Evolutionary conservation across 2,888 invertebrate species (phyloP), one percentile per base, ranked within the genome.

Genomic region (Caradrina kadenii): DNA sequence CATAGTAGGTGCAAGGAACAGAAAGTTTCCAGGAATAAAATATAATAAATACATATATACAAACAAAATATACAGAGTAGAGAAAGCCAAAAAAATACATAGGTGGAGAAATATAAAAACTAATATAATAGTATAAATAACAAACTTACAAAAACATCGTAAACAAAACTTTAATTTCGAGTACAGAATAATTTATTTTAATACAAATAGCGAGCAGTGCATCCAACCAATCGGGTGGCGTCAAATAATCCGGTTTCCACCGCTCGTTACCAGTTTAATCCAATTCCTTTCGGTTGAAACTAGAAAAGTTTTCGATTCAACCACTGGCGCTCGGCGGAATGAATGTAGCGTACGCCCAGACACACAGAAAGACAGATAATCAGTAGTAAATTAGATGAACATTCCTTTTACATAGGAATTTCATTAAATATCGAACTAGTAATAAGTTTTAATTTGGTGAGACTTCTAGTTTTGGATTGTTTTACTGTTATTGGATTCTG

Each of bases 221-320:
- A 80, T 80, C 75, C 70, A 42, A 78, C 78, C 76, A 85, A 86
- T 85, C 79, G 69, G 63, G 62, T 67, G 68, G 73, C 80, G 78
- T 82, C 82, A 83, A 78, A 86, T 83, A 85, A 86, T 85, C 86
- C 80, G 67, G 80, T 84, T 79, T 73, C 62, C 53, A 76, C 69
- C 69, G 75, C 81, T 79, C 81, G 84, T 81, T 82, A 75, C 82
- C 76, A 76, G 81, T 83, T 87, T 86, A 86, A 87, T 87, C 78
- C 83, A 84, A 87, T 85, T 85, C 83, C 82, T 86, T 82, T 77
- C 65, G 80, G 82, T 74, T 74, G 76, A 80, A 83, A 83, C 82
- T 84, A 80, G 82, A 83, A 85, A 88, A 88, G 79, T 88, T 88
- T 82, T 77, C 85, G 81, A 84, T 87, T 81, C 80, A 81, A 85